These are phyloP conservation scores for Botia almorhae DNA, from an alignment of 2,797 vertebrate genomes.

Conservation along the genomic window DNA sequence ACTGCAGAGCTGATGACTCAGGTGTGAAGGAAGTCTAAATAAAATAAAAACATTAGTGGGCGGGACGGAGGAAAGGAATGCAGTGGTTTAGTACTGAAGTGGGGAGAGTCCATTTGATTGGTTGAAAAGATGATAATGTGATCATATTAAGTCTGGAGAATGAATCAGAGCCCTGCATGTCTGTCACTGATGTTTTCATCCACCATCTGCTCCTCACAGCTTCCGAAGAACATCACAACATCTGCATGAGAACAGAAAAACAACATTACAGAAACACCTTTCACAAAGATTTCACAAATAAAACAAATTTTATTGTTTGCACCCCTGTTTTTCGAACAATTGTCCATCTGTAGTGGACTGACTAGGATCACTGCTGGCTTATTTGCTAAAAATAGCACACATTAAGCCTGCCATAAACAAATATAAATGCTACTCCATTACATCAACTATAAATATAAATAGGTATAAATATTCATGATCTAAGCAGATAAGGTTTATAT, in stretches of 20 bases:
- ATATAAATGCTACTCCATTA: too few relatives aligned
- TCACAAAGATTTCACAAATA: neutral
- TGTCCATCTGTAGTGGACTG: too few relatives aligned
- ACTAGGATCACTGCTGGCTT: neutral
- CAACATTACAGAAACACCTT: neutral
- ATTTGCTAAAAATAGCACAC: neutral
- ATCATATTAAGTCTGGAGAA: conserved; percentile 42
- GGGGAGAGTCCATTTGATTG: conserved; percentile 3
- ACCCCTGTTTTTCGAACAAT: too few relatives aligned
- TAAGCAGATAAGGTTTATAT: neutral
- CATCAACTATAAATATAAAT: too few relatives aligned
- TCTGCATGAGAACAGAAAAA: conserved; percentile 29
- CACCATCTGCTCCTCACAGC: neutral
- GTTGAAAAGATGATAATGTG: conserved; percentile 19
- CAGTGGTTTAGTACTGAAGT: conserved; percentile 24
- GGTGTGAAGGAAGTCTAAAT: conserved; percentile 2
- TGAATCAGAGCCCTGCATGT: conserved; percentile 28
- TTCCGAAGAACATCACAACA: conserved; percentile 55
- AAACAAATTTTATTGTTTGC: too few relatives aligned
- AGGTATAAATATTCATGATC: neutral
- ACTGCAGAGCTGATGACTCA: conserved; percentile 6
- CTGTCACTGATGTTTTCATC: conserved; percentile 33
- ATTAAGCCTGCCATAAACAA: neutral
- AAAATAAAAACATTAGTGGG: neutral
- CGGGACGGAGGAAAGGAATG: neutral